Percentiles rank a stretch among this genome's conserved stretches.
phyloP scores from a whole-genome alignment of 2,113 vertebrate species.

The Crypturellus undulatus region DNA sequence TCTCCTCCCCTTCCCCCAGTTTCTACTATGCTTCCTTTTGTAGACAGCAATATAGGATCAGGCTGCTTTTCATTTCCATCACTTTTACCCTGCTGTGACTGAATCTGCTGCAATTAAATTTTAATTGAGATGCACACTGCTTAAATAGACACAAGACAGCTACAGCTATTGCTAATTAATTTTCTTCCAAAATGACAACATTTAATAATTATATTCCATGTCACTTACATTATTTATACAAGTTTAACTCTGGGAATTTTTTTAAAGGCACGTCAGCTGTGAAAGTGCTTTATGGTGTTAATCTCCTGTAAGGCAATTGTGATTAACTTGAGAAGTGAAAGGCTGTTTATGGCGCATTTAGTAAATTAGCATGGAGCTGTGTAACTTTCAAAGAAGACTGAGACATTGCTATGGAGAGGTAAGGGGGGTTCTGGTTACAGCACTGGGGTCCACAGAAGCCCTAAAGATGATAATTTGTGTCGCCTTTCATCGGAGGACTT shows the following conservation, averaged over 20 bases:
- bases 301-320: conserved; percentile 42
- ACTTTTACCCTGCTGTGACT: conserved; percentile 75
- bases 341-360: not conserved
- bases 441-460: not conserved
- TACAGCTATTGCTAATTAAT: conserved; percentile 82
- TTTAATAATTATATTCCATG: conserved; percentile 78
- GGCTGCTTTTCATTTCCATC: conserved; percentile 56
- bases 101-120: conserved; percentile 81
- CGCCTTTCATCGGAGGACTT: not conserved
- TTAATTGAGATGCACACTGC: conserved; percentile 82
- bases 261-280: conserved; percentile 30
- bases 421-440: not conserved
- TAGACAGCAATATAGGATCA: conserved; percentile 1
- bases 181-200: conserved; percentile 81
- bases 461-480: not conserved
- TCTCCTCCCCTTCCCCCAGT: not conserved
- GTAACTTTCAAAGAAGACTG: not conserved
- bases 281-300: conserved; percentile 57
- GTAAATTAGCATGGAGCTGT: not conserved
- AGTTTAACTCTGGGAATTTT: conserved; percentile 54
- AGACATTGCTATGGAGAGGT: not conserved
- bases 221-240: conserved; percentile 66
- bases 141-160: conserved; percentile 81
- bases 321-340: conserved; percentile 34
- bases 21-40: not conserved